phyloP scores from a whole-genome alignment of 2,888 invertebrate species.

The Rhagonycha fulva region DNA sequence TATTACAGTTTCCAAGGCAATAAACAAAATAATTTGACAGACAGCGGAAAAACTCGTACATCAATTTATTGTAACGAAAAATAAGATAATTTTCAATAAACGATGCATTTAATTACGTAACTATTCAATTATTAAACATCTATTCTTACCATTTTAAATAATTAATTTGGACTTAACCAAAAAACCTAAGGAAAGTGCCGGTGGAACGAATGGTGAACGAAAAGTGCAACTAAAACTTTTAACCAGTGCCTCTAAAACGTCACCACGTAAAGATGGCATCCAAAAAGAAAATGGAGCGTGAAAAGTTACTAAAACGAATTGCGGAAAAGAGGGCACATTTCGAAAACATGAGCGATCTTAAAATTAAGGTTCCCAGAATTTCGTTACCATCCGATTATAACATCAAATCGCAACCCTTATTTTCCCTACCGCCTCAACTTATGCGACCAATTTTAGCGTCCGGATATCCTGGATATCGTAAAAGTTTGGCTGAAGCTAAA shows the following conservation, averaged over 20 bases:
- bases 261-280: constrained; percentile 33
- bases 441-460: constrained; percentile 50
- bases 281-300: constrained; percentile 48
- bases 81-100: neutral
- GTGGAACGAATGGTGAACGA: neutral
- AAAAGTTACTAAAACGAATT: constrained; percentile 57
- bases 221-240: neutral
- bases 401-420: constrained; percentile 61
- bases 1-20: neutral
- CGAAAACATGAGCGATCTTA: constrained; percentile 56
- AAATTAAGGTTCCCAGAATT: constrained; percentile 61
- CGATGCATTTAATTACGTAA: neutral
- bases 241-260: constrained; percentile 24
- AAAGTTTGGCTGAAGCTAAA: constrained; percentile 49
- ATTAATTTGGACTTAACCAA: neutral
- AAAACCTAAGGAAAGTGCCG: neutral
- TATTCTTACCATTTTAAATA: constrained; percentile 8
- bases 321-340: constrained; percentile 51
- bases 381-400: constrained; percentile 63
- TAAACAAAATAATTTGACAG: constrained; percentile 8
- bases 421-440: constrained; percentile 68
- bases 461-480: constrained; percentile 48
- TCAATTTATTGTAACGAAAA: neutral
- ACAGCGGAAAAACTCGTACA: neutral
- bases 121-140: neutral